A percentile compares a stretch with the other conserved stretches of the same genome.
Conservation (phyloP, 2,113 vertebrate genomes). For the Sigmodon hispidus region DNA sequence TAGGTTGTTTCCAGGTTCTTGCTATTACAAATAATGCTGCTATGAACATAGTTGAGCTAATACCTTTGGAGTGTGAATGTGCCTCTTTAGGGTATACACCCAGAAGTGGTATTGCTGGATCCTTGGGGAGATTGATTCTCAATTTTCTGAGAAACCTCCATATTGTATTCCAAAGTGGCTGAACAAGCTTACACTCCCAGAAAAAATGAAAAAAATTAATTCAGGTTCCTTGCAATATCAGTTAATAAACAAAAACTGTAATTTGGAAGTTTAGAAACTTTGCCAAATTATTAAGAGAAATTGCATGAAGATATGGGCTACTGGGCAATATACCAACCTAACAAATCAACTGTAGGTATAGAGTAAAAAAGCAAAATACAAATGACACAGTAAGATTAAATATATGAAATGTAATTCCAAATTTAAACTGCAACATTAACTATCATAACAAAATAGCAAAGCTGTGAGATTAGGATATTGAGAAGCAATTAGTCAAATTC, state of each 20-base stretch:
- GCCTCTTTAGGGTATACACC: too few species aligned
- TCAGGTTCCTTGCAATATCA: slow-evolving; percentile 7
- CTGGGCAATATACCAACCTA: not conserved
- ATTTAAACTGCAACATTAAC: not conserved
- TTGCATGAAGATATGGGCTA: not conserved
- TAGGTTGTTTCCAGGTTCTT: too few species aligned
- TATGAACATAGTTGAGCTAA: too few species aligned
- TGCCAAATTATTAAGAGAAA: not conserved
- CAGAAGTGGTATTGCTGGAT: too few species aligned
- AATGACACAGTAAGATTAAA: not conserved
- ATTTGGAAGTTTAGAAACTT: not conserved
- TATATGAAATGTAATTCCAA: not conserved
- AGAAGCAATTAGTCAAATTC: not conserved
- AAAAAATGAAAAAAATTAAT: not conserved
- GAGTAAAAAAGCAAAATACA: not conserved
- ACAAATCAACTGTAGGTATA: not conserved
- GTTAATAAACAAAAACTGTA: slow-evolving; percentile 25
- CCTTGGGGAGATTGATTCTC: too few species aligned
- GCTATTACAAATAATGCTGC: too few species aligned
- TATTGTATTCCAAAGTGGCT: too few species aligned
- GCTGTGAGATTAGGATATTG: not conserved
- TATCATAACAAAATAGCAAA: not conserved
- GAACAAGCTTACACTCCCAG: too few species aligned
- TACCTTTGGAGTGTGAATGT: too few species aligned
- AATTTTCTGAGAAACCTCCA: too few species aligned